A percentile compares a stretch with the other conserved stretches of the same genome.
Conservation (phyloP, 2,113 vertebrate species). For the Anthoscopus minutus region DNA sequence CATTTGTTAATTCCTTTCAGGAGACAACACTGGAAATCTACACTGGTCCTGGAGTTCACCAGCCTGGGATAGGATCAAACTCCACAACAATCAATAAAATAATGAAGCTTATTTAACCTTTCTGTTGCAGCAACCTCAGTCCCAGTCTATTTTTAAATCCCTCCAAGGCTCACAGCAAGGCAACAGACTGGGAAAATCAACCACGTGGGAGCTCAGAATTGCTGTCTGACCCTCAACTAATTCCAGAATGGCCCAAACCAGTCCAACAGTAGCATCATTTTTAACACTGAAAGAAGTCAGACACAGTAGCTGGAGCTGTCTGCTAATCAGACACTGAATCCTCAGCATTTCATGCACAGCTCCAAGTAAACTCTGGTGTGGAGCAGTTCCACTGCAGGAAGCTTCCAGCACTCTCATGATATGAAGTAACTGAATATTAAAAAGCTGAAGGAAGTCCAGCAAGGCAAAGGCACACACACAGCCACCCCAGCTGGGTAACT, state of each 20-base stretch:
- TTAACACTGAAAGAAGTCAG: background rate
- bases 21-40: background rate
- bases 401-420: background rate
- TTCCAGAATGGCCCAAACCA: background rate
- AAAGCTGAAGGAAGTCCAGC: background rate
- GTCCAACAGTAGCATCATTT: background rate
- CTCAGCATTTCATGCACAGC: background rate
- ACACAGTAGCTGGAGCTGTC: background rate
- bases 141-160: background rate
- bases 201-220: background rate
- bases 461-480: slow-evolving; percentile 26
- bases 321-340: background rate
- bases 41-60: background rate
- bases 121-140: background rate
- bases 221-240: background rate
- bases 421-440: background rate
- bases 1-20: background rate
- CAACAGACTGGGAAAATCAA: background rate
- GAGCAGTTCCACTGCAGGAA: background rate
- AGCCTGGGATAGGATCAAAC: background rate
- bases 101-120: background rate
- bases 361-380: background rate
- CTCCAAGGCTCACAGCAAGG: background rate
- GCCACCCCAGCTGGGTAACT: background rate
- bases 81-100: background rate